Evolutionary conservation across 1,140 invertebrate species (phyloP).

Genomic region (Cydia fagiglandana): DNA sequence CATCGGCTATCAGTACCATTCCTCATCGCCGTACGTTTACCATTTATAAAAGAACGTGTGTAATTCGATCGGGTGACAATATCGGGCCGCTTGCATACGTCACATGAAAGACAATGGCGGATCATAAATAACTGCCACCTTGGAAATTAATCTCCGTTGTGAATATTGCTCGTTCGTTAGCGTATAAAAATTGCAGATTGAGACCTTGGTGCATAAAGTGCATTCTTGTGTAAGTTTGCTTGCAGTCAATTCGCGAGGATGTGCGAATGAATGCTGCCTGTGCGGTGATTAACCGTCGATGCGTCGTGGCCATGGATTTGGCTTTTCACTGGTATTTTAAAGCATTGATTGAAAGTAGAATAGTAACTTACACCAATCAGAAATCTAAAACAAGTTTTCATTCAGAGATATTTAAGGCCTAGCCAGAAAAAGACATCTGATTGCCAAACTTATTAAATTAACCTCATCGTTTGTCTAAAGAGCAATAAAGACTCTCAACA

Average conservation of each 20-base stretch:
- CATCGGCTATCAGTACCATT: slow-evolving; percentile 4
- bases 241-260: slow-evolving; percentile 68
- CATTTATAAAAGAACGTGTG: slow-evolving; percentile 35
- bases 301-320: slow-evolving; percentile 34
- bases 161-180: slow-evolving; percentile 60
- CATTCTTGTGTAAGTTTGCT: slow-evolving; percentile 72
- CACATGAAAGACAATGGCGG: slow-evolving; percentile 70
- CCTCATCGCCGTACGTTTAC: background rate
- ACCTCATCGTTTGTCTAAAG: too few species aligned
- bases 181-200: slow-evolving; percentile 73
- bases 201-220: slow-evolving; percentile 67
- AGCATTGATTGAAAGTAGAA: background rate
- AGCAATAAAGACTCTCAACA: too few species aligned
- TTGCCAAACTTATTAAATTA: too few species aligned
- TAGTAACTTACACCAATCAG: too few species aligned
- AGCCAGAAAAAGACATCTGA: too few species aligned
- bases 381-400: too few species aligned
- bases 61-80: slow-evolving; percentile 60
- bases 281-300: slow-evolving; percentile 45
- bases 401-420: too few species aligned
- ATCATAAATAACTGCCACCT: slow-evolving; percentile 76
- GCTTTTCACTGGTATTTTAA: slow-evolving; percentile 53
- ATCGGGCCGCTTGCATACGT: slow-evolving; percentile 54
- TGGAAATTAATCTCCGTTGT: slow-evolving; percentile 73
- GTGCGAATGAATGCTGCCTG: slow-evolving; percentile 61